phyloP scores from a whole-genome alignment of 2,797 vertebrate species.

The Enteromius thamalakanensis region DNA sequence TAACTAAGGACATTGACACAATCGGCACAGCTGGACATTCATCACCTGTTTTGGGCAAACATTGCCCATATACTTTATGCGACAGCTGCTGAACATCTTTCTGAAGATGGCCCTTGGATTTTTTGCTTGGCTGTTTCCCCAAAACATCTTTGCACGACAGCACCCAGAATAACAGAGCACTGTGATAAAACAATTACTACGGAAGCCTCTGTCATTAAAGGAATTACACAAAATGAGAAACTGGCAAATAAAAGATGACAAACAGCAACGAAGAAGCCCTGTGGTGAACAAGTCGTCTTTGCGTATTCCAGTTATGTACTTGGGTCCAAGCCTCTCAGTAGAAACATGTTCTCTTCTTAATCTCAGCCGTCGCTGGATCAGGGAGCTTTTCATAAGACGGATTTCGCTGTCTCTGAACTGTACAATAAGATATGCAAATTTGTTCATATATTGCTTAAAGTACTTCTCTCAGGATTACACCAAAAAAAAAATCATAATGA shows the following conservation, averaged over 20 bases:
- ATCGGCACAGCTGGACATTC: slow-evolving; percentile 47
- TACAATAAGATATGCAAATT: slow-evolving; percentile 82
- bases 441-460: slow-evolving; percentile 85
- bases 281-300: slow-evolving; percentile 28
- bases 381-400: slow-evolving; percentile 25
- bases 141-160: slow-evolving; percentile 18
- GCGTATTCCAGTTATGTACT: slow-evolving; percentile 83
- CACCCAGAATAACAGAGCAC: slow-evolving; percentile 35
- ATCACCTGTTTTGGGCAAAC: slow-evolving; percentile 77
- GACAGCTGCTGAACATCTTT: slow-evolving; percentile 64
- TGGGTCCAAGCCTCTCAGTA: slow-evolving; percentile 67
- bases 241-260: neutral
- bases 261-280: slow-evolving; percentile 26
- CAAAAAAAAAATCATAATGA: slow-evolving; percentile 66
- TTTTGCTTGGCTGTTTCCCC: slow-evolving; percentile 25
- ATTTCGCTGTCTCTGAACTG: slow-evolving; percentile 79
- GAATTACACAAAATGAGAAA: slow-evolving; percentile 18
- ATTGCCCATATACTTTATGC: slow-evolving; percentile 86
- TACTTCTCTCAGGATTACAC: slow-evolving; percentile 62
- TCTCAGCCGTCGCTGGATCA: slow-evolving; percentile 34
- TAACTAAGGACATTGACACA: slow-evolving; percentile 56
- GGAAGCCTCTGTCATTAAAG: slow-evolving; percentile 23
- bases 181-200: slow-evolving; percentile 30
- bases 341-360: slow-evolving; percentile 44
- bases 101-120: slow-evolving; percentile 3